phyloP scores from a whole-genome alignment of 2,797 vertebrate species.

The Benthosema pterotum region DNA sequence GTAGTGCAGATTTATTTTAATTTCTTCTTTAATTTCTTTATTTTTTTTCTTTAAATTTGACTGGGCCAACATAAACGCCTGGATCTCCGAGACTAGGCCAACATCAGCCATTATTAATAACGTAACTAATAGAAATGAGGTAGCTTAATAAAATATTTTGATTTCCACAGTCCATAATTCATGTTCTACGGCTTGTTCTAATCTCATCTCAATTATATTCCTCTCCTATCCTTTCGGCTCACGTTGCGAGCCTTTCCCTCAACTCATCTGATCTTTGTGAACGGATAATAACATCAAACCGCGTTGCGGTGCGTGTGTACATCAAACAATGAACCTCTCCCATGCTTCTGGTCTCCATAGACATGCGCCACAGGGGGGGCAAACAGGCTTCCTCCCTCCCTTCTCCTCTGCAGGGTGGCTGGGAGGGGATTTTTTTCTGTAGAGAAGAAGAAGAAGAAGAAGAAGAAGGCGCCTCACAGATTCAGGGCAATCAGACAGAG shows the following conservation, averaged over 20 bases:
- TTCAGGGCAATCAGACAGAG: conserved; percentile 56
- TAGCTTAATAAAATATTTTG: neutral
- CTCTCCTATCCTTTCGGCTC: conserved; percentile 8
- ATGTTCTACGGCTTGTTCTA: neutral
- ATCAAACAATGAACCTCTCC: conserved; percentile 49
- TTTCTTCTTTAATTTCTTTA: too few species aligned
- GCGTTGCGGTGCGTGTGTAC: conserved; percentile 13
- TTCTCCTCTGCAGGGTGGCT: conserved; percentile 40
- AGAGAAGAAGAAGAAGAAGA: too few species aligned
- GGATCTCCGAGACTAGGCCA: too few species aligned
- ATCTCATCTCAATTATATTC: conserved; percentile 11
- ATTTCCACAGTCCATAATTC: neutral
- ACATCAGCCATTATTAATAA: conserved; percentile 6
- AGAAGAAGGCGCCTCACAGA: conserved; percentile 47
- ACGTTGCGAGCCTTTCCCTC: conserved; percentile 21
- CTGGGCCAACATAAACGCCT: neutral
- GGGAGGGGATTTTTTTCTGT: conserved; percentile 39
- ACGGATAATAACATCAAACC: conserved; percentile 48
- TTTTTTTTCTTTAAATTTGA: conserved; percentile 4
- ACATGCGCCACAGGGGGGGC: conserved; percentile 37
- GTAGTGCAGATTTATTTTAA: neutral
- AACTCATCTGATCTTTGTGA: conserved; percentile 34
- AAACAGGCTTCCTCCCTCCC: conserved; percentile 30
- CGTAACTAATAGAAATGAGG: neutral
- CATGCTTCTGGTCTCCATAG: conserved; percentile 44